These are phyloP conservation scores for Venustoraphidia nigricollis DNA, from an alignment of 2,888 invertebrate genomes.

Conservation along the genomic window DNA sequence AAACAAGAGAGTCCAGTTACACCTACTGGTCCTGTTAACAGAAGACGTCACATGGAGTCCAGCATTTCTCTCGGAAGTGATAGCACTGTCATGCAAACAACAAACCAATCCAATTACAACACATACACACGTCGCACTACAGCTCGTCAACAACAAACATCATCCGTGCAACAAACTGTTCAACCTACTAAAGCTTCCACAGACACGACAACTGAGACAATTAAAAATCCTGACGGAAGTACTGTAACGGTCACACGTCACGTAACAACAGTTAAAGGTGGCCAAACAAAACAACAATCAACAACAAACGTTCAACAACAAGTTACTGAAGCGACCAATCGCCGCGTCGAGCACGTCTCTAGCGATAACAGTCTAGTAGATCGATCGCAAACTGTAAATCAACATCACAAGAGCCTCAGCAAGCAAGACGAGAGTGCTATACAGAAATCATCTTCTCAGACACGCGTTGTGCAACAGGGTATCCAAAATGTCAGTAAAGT, in stretches of 20 bases:
- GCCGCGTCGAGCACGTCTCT: conserved; percentile 1
- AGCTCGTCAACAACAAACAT: conserved; percentile 20
- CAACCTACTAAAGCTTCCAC: conserved; percentile 16
- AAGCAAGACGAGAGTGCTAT: conserved; percentile 18
- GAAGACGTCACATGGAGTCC: conserved; percentile 48
- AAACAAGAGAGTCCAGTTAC: conserved; percentile 31
- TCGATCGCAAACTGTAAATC: conserved; percentile 9
- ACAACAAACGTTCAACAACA: conserved; percentile 6
- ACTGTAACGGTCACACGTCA: conserved; percentile 34
- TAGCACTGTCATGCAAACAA: conserved; percentile 33
- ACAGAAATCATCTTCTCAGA: conserved; percentile 23
- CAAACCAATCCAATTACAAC: conserved; percentile 42
- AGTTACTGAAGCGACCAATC: conserved; percentile 4
- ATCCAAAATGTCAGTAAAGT: neutral
- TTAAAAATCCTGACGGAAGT: conserved; percentile 28
- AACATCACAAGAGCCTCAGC: conserved; percentile 13
- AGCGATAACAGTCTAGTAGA: conserved; percentile 1
- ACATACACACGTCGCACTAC: conserved; percentile 25
- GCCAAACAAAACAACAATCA: conserved; percentile 13
- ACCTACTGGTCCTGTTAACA: conserved; percentile 34
- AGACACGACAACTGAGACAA: conserved; percentile 27
- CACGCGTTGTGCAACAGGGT: conserved; percentile 11
- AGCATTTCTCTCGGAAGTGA: conserved; percentile 46
- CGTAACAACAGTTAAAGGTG: conserved; percentile 26
- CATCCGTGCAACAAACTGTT: conserved; percentile 6